Percentiles rank a stretch among this genome's conserved stretches.
Conservation (phyloP, 2,888 invertebrate genomes). For the Dynastes tityus region DNA sequence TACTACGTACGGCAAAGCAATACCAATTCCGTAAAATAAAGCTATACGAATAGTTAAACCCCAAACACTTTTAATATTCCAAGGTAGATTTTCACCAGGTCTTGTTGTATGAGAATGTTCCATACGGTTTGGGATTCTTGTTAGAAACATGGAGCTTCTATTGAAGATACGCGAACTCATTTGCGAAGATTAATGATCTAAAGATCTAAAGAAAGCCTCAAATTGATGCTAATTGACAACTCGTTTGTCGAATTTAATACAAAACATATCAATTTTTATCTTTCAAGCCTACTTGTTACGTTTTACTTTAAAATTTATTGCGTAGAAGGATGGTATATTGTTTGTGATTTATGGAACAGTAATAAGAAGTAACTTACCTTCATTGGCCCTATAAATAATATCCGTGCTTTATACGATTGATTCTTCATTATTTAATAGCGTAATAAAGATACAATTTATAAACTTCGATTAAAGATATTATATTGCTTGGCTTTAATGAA, state of each 20-base stretch:
- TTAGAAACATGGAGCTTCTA: slow-evolving; percentile 14
- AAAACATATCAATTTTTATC: no score
- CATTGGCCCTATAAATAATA: slow-evolving; percentile 59
- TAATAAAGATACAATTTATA: no score
- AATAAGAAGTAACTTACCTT: slow-evolving; percentile 54
- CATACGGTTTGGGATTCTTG: slow-evolving; percentile 1
- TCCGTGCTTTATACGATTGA: slow-evolving; percentile 57
- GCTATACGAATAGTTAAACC: slow-evolving; percentile 39
- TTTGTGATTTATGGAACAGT: no score
- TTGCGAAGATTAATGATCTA: background rate
- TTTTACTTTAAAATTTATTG: no score
- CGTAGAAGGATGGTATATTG: no score
- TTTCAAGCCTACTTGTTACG: no score
- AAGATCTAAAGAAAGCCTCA: background rate
- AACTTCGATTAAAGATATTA: no score
- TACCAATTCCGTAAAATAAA: slow-evolving; percentile 42
- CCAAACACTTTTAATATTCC: slow-evolving; percentile 26
- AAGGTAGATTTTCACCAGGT: slow-evolving; percentile 48
- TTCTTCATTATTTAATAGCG: slow-evolving; percentile 49
- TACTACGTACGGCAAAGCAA: slow-evolving; percentile 46
- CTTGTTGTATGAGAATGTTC: slow-evolving; percentile 9
- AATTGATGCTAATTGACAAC: background rate
- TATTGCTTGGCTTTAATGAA: no score
- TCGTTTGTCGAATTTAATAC: no score
- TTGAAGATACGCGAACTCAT: slow-evolving; percentile 10